Conservation (phyloP, 1,140 invertebrate genomes). For the Drosophila truncata region DNA sequence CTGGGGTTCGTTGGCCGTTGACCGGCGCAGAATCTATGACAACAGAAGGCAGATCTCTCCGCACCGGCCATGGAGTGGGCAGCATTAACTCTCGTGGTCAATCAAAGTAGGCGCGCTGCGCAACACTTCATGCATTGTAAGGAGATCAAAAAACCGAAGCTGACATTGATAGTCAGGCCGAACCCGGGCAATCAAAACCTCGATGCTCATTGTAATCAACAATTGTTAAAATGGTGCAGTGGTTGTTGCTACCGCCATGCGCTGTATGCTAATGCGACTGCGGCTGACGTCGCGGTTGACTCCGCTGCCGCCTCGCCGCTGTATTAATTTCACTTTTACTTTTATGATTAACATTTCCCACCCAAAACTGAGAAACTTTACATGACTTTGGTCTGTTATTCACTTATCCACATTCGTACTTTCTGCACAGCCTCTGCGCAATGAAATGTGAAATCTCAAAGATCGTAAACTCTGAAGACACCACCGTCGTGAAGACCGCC, state of each 20-base stretch:
- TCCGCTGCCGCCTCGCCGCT: slow-evolving; percentile 23
- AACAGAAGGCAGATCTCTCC: slow-evolving; percentile 57
- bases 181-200: slow-evolving; percentile 44
- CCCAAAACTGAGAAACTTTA: slow-evolving; percentile 78
- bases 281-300: slow-evolving; percentile 56
- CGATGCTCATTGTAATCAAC: slow-evolving; percentile 60
- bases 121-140: slow-evolving; percentile 44
- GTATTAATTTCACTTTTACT: slow-evolving; percentile 83
- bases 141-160: slow-evolving; percentile 43
- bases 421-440: slow-evolving; percentile 44
- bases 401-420: slow-evolving; percentile 62
- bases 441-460: slow-evolving; percentile 79
- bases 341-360: slow-evolving; percentile 82
- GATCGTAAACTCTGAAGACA: slow-evolving; percentile 75
- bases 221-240: slow-evolving; percentile 33
- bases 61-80: slow-evolving; percentile 2
- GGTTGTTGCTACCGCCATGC: slow-evolving; percentile 56
- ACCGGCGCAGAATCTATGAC: slow-evolving; percentile 33
- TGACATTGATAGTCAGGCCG: slow-evolving; percentile 60
- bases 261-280: slow-evolving; percentile 73
- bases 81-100: slow-evolving; percentile 51
- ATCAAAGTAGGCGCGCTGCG: slow-evolving; percentile 47
- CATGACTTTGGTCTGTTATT: slow-evolving; percentile 57
- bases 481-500: slow-evolving; percentile 17
- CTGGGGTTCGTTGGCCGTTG: slow-evolving; percentile 36